phyloP scores from a whole-genome alignment of 2,888 invertebrate genomes.

The Acleris cristana region DNA sequence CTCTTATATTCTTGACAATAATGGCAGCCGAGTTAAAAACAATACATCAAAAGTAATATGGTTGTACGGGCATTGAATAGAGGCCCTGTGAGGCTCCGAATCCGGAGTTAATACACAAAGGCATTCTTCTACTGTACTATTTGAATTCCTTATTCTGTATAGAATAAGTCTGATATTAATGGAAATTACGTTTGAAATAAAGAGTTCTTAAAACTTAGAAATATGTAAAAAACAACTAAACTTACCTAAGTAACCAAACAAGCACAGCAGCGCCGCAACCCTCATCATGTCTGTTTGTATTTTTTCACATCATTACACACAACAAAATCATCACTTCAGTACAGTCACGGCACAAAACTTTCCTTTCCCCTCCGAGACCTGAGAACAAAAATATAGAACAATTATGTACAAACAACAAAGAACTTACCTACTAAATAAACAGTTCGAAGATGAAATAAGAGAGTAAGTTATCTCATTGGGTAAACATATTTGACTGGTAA shows the following conservation, averaged over 20 bases:
- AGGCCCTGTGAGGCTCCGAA: no score
- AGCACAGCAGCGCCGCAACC: conserved; percentile 68
- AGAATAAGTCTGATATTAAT: no score
- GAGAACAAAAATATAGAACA: conserved; percentile 19
- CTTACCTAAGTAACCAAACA: conserved; percentile 72
- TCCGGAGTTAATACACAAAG: no score
- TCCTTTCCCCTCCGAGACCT: conserved; percentile 4
- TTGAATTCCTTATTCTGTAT: no score
- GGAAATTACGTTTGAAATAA: no score
- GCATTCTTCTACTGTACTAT: no score
- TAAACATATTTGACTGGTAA: conserved; percentile 42
- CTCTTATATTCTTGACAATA: no score
- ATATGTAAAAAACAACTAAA: conserved; percentile 27
- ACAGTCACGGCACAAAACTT: conserved; percentile 15
- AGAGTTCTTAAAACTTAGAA: no score
- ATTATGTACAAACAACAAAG: conserved; percentile 29
- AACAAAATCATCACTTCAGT: conserved; percentile 40
- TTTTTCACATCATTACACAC: conserved; percentile 68
- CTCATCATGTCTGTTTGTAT: conserved; percentile 67
- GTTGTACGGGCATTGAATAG: no score
- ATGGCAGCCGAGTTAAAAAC: no score
- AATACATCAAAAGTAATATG: no score
- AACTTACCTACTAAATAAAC: conserved; percentile 19
- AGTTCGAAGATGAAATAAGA: conserved; percentile 12
- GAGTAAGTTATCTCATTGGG: conserved; percentile 32